Evolutionary conservation across 2,888 invertebrate species (phyloP).

Genomic region (Auanema sp.): DNA sequence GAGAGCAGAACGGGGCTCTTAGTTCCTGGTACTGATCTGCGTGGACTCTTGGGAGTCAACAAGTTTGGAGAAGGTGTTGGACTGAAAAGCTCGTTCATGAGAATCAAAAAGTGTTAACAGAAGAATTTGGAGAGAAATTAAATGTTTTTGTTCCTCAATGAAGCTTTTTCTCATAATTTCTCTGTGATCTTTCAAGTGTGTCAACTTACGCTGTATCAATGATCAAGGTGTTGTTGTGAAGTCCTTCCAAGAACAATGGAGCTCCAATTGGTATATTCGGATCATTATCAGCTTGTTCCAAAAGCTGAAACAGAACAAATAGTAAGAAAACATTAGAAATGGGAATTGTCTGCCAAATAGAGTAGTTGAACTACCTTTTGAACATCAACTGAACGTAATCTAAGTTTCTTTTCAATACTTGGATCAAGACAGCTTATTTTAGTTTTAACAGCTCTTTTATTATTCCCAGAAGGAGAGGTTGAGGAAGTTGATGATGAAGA

Average conservation of each 20-base stretch:
- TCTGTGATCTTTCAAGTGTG: constrained; percentile 15
- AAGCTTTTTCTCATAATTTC: not conserved
- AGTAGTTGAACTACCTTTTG: not conserved
- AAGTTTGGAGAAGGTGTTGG: constrained; percentile 14
- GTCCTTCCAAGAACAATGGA: constrained; percentile 58
- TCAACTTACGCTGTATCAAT: constrained; percentile 29
- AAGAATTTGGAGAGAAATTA: not conserved
- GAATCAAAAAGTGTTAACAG: not conserved
- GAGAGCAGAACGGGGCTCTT: constrained; percentile 57
- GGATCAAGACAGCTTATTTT: constrained; percentile 45
- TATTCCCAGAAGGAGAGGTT: no score
- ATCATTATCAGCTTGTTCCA: constrained; percentile 47
- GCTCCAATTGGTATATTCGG: constrained; percentile 58
- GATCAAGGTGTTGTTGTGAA: constrained; percentile 36
- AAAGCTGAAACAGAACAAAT: constrained; percentile 26
- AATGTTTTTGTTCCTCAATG: not conserved
- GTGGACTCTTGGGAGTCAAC: constrained; percentile 39
- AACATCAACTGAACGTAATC: not conserved
- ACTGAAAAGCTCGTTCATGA: not conserved
- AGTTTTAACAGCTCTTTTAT: constrained; percentile 12
- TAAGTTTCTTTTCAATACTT: constrained; percentile 35
- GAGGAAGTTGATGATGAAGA: no score
- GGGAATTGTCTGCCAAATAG: not conserved
- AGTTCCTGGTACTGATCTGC: constrained; percentile 49
- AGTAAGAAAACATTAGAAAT: not conserved